Conservation (phyloP, 2,797 vertebrate genomes). For the Percopsis omiscomaycus region DNA sequence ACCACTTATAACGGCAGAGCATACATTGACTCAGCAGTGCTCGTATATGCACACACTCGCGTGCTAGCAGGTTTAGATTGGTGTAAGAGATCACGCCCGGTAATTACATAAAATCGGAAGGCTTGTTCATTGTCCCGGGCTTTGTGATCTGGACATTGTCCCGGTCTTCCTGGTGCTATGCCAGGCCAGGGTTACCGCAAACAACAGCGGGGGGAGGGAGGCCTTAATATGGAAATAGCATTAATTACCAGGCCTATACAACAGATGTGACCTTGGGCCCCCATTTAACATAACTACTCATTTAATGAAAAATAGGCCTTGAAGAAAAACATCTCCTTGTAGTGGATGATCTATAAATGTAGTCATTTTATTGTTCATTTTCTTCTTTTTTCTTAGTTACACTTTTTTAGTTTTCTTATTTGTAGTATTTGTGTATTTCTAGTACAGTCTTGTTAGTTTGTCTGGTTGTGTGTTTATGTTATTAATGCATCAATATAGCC, state of each 20-base stretch:
- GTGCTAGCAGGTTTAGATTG: conserved; percentile 28
- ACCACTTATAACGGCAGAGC: conserved; percentile 28
- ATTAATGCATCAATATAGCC: conserved; percentile 4
- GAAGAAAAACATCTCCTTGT: conserved; percentile 20
- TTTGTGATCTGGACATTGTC: conserved; percentile 72
- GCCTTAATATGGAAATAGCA: conserved; percentile 70
- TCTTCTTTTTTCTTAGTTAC: neutral
- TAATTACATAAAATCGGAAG: conserved; percentile 66
- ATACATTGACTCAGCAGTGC: conserved; percentile 3
- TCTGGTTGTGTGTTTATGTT: conserved; percentile 8
- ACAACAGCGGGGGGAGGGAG: conserved; percentile 39
- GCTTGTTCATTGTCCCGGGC: conserved; percentile 67
- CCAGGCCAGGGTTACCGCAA: conserved; percentile 61
- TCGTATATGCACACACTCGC: conserved; percentile 29
- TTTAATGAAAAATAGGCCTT: conserved; percentile 25
- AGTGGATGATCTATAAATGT: neutral
- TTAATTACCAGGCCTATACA: conserved; percentile 67
- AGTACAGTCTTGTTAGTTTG: neutral
- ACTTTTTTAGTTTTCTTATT: neutral
- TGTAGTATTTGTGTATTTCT: neutral
- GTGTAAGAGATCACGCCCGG: conserved; percentile 49
- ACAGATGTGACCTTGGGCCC: conserved; percentile 72
- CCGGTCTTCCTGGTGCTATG: conserved; percentile 56
- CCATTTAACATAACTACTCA: conserved; percentile 46
- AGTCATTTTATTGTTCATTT: neutral